These are phyloP conservation scores for Doryteuthis pealeii DNA, from an alignment of 1,140 invertebrate genomes.

Conservation along the genomic window DNA sequence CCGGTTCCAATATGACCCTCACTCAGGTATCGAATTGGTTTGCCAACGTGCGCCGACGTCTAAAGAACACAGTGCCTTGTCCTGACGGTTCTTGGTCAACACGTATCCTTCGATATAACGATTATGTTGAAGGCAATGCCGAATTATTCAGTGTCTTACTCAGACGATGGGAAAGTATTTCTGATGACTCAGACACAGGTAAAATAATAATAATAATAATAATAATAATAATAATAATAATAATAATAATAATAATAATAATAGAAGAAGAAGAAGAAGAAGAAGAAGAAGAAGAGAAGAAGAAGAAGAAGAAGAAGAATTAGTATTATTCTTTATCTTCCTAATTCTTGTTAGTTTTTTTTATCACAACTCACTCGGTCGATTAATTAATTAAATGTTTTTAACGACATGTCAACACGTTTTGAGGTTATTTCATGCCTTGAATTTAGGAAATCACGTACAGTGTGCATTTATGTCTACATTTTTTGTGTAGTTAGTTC, in stretches of 20 bases:
- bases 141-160: conserved; percentile 57
- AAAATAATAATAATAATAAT: conserved; percentile 16
- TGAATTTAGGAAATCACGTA: too few species aligned
- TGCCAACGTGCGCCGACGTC: conserved; percentile 76
- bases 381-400: too few species aligned
- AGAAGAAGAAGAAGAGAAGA: too few species aligned
- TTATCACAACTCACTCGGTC: too few species aligned
- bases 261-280: too few species aligned
- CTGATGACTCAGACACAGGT: conserved; percentile 24
- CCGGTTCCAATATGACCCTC: conserved; percentile 49
- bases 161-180: conserved; percentile 44
- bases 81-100: conserved; percentile 46
- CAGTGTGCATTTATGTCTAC: too few species aligned
- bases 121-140: conserved; percentile 54
- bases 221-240: conserved; percentile 15
- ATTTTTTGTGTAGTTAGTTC: too few species aligned
- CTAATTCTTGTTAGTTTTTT: too few species aligned
- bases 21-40: conserved; percentile 86
- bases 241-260: conserved; percentile 14
- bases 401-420: too few species aligned
- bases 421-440: too few species aligned
- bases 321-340: too few species aligned
- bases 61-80: conserved; percentile 45
- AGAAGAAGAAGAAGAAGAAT: too few species aligned
- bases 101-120: conserved; percentile 56